Percentiles rank a stretch among this genome's conserved stretches.
Conservation (phyloP, 2,113 vertebrate genomes). For the Corvus moneduloides region DNA sequence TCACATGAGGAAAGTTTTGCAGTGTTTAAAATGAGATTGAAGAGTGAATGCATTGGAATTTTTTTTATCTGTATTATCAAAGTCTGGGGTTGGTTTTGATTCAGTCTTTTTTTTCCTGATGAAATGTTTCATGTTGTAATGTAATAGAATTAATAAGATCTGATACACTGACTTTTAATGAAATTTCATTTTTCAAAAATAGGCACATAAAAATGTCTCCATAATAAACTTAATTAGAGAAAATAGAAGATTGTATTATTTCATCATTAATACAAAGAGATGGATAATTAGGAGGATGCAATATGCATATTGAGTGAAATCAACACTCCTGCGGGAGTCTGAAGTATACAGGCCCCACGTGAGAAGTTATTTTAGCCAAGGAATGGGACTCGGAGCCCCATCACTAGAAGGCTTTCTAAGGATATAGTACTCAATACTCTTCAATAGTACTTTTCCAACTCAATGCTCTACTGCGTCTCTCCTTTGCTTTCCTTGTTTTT, state of each 20-base stretch:
- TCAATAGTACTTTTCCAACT: not conserved
- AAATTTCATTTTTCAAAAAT: conserved; percentile 78
- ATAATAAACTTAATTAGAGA: conserved; percentile 81
- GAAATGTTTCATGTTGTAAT: conserved; percentile 73
- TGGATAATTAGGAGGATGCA: conserved; percentile 73
- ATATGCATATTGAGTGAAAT: conserved; percentile 59
- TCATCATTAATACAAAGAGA: conserved; percentile 76
- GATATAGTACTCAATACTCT: not conserved
- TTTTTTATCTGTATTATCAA: conserved; percentile 66
- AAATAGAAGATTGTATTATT: conserved; percentile 78
- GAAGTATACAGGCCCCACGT: not conserved
- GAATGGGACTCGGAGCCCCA: not conserved
- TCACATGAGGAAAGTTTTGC: conserved; percentile 45
- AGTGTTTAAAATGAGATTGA: conserved; percentile 54
- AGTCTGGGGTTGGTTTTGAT: conserved; percentile 67
- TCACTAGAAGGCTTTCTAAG: not conserved
- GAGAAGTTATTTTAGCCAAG: not conserved
- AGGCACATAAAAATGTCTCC: conserved; percentile 74
- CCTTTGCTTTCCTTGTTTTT: not conserved
- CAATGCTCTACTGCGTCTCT: not conserved
- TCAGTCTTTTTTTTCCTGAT: conserved; percentile 48
- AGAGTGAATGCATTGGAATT: conserved; percentile 44
- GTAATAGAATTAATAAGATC: conserved; percentile 77
- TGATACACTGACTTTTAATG: conserved; percentile 77
- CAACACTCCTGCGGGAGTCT: conserved; percentile 31